phyloP scores from a whole-genome alignment of 1,140 invertebrate genomes.

The Ephestia elutella region DNA sequence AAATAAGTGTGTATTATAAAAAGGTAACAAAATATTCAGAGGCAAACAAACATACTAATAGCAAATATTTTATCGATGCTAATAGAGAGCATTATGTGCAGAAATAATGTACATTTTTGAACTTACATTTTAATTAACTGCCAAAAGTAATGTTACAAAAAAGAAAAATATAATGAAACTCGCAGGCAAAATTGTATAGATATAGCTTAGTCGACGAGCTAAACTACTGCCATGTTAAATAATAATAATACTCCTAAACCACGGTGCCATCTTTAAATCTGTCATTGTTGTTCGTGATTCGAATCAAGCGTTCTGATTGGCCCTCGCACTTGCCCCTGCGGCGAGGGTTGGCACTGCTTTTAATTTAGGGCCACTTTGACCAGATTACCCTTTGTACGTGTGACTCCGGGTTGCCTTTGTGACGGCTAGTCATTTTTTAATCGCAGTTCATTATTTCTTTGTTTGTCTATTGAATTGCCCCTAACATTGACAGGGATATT shows the following conservation, averaged over 20 bases:
- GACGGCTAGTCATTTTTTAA: constrained; percentile 63
- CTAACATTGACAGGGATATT: constrained; percentile 5
- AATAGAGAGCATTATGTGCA: too few relatives aligned
- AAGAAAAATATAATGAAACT: too few relatives aligned
- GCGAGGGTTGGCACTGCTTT: constrained; percentile 54
- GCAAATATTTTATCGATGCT: too few relatives aligned
- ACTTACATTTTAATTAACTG: too few relatives aligned
- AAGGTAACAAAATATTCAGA: too few relatives aligned
- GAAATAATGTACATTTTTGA: too few relatives aligned
- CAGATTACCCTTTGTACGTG: constrained; percentile 54
- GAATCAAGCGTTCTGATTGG: constrained; percentile 40
- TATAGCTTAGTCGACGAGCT: too few relatives aligned
- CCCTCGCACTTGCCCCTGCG: constrained; percentile 25
- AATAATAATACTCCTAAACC: constrained; percentile 6
- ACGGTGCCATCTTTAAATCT: constrained; percentile 65
- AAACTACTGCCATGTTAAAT: constrained; percentile 27
- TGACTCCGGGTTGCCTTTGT: constrained; percentile 61
- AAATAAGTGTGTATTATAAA: too few relatives aligned
- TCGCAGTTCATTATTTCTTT: constrained; percentile 48
- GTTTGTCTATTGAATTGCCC: constrained; percentile 27
- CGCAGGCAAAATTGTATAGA: too few relatives aligned
- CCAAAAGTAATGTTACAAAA: too few relatives aligned
- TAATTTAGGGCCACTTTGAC: constrained; percentile 60
- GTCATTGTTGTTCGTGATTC: constrained; percentile 27
- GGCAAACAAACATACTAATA: too few relatives aligned